Evolutionary conservation across 2,888 invertebrate species (phyloP).

Genomic region (Microplitis manilae): DNA sequence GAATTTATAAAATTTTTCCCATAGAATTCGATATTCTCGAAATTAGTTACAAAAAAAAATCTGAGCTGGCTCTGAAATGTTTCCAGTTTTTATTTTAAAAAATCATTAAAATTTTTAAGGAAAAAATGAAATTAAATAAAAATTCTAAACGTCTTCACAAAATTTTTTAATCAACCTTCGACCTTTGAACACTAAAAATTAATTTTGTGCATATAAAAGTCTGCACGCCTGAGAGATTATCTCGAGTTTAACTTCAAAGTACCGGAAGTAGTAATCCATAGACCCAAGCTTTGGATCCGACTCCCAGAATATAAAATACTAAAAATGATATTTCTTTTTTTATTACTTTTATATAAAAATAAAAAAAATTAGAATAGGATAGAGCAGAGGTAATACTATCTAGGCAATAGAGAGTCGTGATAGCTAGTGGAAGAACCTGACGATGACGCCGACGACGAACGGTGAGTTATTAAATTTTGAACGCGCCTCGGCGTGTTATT

Average conservation of each 20-base stretch:
- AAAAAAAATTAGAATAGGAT: neutral
- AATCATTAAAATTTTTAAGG: neutral
- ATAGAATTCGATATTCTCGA: too few relatives aligned
- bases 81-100: neutral
- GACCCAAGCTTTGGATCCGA: neutral
- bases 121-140: too few relatives aligned
- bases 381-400: neutral
- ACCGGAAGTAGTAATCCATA: neutral
- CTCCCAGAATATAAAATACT: neutral
- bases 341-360: neutral
- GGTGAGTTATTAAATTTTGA: constrained; percentile 28
- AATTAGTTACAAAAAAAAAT: too few relatives aligned
- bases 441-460: neutral
- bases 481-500: constrained; percentile 20
- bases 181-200: neutral
- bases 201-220: neutral
- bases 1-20: too few relatives aligned
- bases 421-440: neutral
- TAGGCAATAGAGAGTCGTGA: neutral
- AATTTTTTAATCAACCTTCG: neutral
- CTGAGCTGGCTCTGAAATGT: too few relatives aligned
- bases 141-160: neutral
- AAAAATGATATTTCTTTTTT: neutral
- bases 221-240: neutral
- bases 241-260: neutral